Evolutionary conservation across 2,797 vertebrate species (phyloP), one percentile per base, ranked within the genome.

Genomic region (Carapus acus): DNA sequence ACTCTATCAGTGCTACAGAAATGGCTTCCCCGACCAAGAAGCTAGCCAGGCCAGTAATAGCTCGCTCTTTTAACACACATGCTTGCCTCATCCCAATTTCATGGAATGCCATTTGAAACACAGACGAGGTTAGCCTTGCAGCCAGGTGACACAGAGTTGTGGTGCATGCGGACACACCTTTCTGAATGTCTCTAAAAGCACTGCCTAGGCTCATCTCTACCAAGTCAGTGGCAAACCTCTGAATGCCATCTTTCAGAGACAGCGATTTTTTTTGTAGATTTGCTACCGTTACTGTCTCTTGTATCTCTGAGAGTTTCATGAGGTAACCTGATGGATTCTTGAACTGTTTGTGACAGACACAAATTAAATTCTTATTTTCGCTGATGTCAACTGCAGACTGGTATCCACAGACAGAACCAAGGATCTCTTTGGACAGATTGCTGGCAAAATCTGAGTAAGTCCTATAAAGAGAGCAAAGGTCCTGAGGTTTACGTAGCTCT

Each of bases 81-180:
- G 93, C 92, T 67, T 71, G 87, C 14, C 91, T 91, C 75, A 92
- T 92, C 65, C 92, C 93, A 31, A 99, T 93, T 79, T 99, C 96
- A 54, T 94, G 94, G 77, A 98, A 97, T 44, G 96, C 94, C 92
- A 96, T 93, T 45, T 98, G 94, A 83, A 99, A 95, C 66, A 98
- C 85, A 0, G 94, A 96, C 9, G 96, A 92, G 23, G 96, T 98
- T 56, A 99, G 83, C 65, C 88, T 90, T 24, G 94, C 83, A 50
- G 96, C 95, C 54, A 98, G 85, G 56, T 96, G 93, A 69, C 94
- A 99, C 63, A 99, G 80, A 1, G 91, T 94, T 63, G 85, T 97
- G 48, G 94, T 98, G 60, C 93, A 99, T 0, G 92, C 91, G 61
- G 93, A 92, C 8, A 99, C 91, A 0, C 96, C 93, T 82, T 94